A percentile compares a stretch with the other conserved stretches of the same genome.
Evolutionary conservation across 2,888 invertebrate genomes (phyloP).

Genomic region (Adineta ricciae): DNA sequence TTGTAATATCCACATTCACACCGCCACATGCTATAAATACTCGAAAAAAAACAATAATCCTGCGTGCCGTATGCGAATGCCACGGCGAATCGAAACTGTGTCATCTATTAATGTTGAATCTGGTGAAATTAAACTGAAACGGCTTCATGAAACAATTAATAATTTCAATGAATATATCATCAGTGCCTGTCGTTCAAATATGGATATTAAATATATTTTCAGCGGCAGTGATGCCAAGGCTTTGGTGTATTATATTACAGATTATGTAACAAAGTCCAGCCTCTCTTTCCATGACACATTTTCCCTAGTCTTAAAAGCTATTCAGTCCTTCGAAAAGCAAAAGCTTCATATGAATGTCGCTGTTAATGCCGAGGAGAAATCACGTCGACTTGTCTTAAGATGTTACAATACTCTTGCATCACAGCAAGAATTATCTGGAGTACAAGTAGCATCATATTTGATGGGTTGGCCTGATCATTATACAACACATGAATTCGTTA

Average conservation of each 20-base stretch:
- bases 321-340: not conserved
- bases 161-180: no score
- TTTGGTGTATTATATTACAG: not conserved
- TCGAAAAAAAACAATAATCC: not conserved
- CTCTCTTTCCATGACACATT: no score
- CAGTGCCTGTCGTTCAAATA: no score
- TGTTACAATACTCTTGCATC: not conserved
- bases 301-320: no score
- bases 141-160: not conserved
- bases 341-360: not conserved
- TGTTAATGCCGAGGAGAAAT: not conserved
- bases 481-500: not conserved
- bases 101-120: not conserved
- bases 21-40: not conserved
- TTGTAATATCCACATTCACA: not conserved
- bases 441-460: not conserved
- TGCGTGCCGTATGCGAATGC: not conserved
- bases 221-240: not conserved
- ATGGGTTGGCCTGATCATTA: conserved; percentile 7
- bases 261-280: no score
- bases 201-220: conserved; percentile 1
- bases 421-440: no score
- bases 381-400: not conserved
- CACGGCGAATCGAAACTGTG: not conserved
- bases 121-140: not conserved